Evolutionary conservation across 2,888 invertebrate species (phyloP).

Genomic region (Agriopis marginaria): DNA sequence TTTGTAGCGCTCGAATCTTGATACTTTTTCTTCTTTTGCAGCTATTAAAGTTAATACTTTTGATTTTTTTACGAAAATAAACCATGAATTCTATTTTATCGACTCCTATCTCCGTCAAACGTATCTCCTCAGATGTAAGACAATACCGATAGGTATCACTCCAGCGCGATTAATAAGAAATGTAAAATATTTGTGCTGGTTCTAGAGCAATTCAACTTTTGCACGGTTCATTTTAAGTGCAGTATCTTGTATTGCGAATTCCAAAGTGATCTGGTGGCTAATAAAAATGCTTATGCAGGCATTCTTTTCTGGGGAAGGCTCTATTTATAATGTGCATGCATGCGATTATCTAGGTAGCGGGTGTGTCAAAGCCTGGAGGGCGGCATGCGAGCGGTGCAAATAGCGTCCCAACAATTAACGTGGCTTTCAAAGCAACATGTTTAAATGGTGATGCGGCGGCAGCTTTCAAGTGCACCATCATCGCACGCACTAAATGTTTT

Average conservation of each 20-base stretch:
- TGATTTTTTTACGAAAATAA: conserved; percentile 53
- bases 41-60: conserved; percentile 77
- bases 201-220: conserved; percentile 68
- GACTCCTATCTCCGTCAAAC: conserved; percentile 60
- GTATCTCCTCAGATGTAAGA: conserved; percentile 78
- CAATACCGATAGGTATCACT: conserved; percentile 79
- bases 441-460: conserved; percentile 67
- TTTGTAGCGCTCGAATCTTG: conserved; percentile 68
- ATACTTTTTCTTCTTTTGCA: conserved; percentile 69
- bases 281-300: conserved; percentile 55
- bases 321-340: conserved; percentile 40
- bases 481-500: conserved; percentile 60
- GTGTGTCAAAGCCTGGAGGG: conserved; percentile 37
- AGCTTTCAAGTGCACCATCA: conserved; percentile 66
- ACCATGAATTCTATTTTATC: conserved; percentile 74
- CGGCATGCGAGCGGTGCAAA: conserved; percentile 61
- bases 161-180: conserved; percentile 73
- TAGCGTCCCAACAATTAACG: conserved; percentile 76
- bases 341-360: conserved; percentile 32
- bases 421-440: conserved; percentile 68
- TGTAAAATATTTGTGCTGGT: conserved; percentile 66
- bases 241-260: conserved; percentile 71
- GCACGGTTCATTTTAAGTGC: conserved; percentile 75
- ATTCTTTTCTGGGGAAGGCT: conserved; percentile 37
- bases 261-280: conserved; percentile 55